Conservation (phyloP, 1,140 invertebrate species). For the Diorhabda elongata region DNA sequence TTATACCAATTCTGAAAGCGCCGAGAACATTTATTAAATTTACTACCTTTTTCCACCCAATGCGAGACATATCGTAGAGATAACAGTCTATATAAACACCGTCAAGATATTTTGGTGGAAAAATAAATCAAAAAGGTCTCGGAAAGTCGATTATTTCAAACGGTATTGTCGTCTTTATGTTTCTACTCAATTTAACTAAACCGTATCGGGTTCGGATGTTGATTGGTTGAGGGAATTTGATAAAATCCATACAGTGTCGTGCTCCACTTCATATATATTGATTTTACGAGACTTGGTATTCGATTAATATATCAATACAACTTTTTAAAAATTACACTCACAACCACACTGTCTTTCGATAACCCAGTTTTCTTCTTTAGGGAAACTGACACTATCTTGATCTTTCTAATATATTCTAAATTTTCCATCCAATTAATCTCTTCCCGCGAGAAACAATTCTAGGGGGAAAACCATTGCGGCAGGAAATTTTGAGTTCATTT, state of each 20-base stretch:
- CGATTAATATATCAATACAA: no score
- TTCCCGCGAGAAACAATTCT: no score
- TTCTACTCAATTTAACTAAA: slow-evolving; percentile 14
- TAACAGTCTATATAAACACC: slow-evolving; percentile 4
- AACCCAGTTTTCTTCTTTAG: no score
- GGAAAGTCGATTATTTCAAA: slow-evolving; percentile 14
- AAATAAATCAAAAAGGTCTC: slow-evolving; percentile 14
- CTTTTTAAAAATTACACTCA: no score
- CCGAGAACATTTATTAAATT: slow-evolving; percentile 7
- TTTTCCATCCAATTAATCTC: no score
- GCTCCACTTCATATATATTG: no score
- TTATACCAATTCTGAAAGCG: background rate
- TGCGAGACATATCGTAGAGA: background rate
- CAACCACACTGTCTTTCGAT: no score
- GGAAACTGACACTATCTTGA: no score
- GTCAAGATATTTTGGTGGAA: background rate
- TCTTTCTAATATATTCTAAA: no score
- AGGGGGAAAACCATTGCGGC: no score
- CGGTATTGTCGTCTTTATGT: slow-evolving; percentile 14
- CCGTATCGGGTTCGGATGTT: slow-evolving; percentile 8
- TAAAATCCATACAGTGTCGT: background rate
- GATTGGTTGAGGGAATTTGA: slow-evolving; percentile 7
- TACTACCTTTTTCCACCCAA: slow-evolving; percentile 8
- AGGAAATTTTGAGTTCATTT: no score
- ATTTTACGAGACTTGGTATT: no score